phyloP scores from a whole-genome alignment of 2,797 vertebrate genomes.

The Chelon labrosus region DNA sequence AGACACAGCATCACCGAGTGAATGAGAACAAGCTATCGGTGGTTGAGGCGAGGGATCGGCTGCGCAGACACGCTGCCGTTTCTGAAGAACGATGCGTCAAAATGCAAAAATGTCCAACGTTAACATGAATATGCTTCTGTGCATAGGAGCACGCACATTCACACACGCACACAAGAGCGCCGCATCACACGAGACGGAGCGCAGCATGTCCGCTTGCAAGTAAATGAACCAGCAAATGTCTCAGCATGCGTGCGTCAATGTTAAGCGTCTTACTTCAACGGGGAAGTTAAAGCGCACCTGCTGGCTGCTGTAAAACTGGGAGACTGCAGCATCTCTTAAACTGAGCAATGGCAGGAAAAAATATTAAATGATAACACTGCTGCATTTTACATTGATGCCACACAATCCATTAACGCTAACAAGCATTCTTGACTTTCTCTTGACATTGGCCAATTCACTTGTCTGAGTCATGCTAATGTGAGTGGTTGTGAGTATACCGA shows the following conservation, averaged over 20 bases:
- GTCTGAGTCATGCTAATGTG: conserved; percentile 63
- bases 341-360: conserved; percentile 20
- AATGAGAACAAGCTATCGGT: conserved; percentile 43
- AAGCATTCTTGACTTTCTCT: conserved; percentile 70
- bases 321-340: conserved; percentile 24
- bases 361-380: conserved; percentile 15
- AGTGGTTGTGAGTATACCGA: conserved; percentile 47
- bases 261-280: conserved; percentile 52
- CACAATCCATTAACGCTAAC: conserved; percentile 58
- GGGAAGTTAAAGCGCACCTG: conserved; percentile 55
- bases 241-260: conserved; percentile 46
- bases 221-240: conserved; percentile 69
- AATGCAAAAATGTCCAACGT: conserved; percentile 26
- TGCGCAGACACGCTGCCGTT: conserved; percentile 26
- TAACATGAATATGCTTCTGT: conserved; percentile 41
- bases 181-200: conserved; percentile 23
- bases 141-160: not conserved
- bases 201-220: conserved; percentile 55
- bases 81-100: conserved; percentile 10
- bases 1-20: conserved; percentile 34
- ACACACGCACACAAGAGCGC: not conserved
- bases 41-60: not conserved
- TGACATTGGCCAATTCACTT: conserved; percentile 67
- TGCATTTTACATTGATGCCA: conserved; percentile 34
- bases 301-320: conserved; percentile 10